phyloP scores from a whole-genome alignment of 2,888 invertebrate genomes.

The Epistrophe eligans region DNA sequence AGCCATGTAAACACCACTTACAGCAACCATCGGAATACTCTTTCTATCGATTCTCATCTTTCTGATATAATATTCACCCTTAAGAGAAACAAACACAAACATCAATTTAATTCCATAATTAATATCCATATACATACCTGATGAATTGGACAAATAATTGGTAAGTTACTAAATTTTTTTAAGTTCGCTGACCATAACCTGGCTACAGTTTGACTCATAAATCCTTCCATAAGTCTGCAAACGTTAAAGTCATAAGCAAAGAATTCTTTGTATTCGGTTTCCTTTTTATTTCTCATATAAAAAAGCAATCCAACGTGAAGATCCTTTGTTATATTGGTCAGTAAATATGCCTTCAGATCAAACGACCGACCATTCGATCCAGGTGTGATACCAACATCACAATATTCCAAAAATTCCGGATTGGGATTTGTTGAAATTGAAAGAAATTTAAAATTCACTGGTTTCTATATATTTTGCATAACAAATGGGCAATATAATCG shows the following conservation, averaged over 20 bases:
- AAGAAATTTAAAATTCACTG: slow-evolving; percentile 3
- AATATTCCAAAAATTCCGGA: slow-evolving; percentile 25
- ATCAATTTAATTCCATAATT: not conserved
- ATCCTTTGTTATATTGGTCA: not conserved
- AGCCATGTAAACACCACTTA: not conserved
- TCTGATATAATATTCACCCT: slow-evolving; percentile 15
- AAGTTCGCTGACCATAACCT: slow-evolving; percentile 4
- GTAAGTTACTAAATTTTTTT: slow-evolving; percentile 14
- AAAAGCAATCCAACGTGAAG: slow-evolving; percentile 3
- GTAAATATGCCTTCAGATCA: slow-evolving; percentile 5
- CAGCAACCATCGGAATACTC: slow-evolving; percentile 17
- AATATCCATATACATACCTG: not conserved
- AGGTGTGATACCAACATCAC: slow-evolving; percentile 27
- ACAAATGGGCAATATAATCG: too few relatives aligned
- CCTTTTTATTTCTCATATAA: not conserved
- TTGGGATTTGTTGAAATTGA: slow-evolving; percentile 5
- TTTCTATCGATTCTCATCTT: slow-evolving; percentile 10
- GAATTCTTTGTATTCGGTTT: slow-evolving; percentile 49
- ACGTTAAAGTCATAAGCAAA: slow-evolving; percentile 77
- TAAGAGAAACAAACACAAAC: not conserved
- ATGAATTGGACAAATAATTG: not conserved
- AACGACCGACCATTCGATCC: slow-evolving; percentile 21
- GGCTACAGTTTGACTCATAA: slow-evolving; percentile 32
- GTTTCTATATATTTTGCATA: slow-evolving; percentile 7
- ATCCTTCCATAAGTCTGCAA: slow-evolving; percentile 75